phyloP scores from a whole-genome alignment of 2,797 vertebrate genomes.

The Apogon hyalosoma region DNA sequence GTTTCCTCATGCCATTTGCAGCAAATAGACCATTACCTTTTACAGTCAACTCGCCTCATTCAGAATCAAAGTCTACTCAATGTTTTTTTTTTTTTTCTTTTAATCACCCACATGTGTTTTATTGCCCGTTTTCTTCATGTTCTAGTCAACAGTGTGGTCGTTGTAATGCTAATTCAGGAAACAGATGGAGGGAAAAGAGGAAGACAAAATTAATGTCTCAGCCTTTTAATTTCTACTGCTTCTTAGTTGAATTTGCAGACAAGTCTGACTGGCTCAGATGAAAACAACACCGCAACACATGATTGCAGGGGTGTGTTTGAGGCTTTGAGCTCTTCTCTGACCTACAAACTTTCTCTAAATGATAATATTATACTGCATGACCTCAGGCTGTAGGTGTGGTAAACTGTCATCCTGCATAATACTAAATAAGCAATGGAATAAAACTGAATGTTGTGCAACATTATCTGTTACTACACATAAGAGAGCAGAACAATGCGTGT shows the following conservation, averaged over 20 bases:
- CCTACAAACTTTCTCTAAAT: conserved; percentile 21
- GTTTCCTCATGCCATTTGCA: no score
- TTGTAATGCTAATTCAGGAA: conserved; percentile 41
- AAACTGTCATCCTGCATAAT: neutral
- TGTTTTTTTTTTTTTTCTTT: no score
- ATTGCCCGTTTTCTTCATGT: no score
- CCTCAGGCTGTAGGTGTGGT: conserved; percentile 44
- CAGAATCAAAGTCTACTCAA: no score
- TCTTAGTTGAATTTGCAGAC: conserved; percentile 35
- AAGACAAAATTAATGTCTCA: conserved; percentile 38
- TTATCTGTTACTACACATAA: neutral
- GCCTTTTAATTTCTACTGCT: conserved; percentile 9
- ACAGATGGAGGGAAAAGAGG: conserved; percentile 48
- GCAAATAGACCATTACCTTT: no score
- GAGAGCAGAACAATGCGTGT: accelerated
- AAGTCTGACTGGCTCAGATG: conserved; percentile 59
- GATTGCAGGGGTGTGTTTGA: conserved; percentile 36
- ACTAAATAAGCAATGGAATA: neutral
- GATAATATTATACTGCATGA: conserved; percentile 9
- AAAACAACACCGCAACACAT: neutral
- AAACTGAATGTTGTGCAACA: conserved; percentile 29
- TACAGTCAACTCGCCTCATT: no score
- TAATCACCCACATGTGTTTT: no score
- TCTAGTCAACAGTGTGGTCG: neutral
- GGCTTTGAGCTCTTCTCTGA: neutral